Evolutionary conservation across 2,797 vertebrate genomes (phyloP).

Genomic region (Tarsius wallacei): DNA sequence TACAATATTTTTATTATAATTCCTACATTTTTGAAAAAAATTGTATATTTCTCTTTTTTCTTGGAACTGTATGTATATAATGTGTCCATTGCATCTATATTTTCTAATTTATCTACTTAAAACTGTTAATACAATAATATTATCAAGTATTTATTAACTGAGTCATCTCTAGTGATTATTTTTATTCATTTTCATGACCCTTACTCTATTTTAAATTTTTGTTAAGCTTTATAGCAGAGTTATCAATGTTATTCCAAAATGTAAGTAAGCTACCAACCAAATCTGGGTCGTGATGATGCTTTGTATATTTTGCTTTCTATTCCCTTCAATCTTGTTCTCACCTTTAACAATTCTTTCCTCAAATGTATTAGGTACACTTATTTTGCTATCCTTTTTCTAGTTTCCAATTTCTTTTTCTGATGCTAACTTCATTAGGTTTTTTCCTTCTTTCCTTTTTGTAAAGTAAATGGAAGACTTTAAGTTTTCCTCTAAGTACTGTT

Average conservation of each 20-base stretch:
- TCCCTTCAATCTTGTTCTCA: neutral
- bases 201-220: neutral
- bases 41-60: neutral
- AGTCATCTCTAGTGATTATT: neutral
- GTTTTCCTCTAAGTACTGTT: neutral
- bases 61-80: neutral
- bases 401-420: neutral
- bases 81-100: neutral
- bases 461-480: neutral
- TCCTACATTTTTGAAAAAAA: neutral
- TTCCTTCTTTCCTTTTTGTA: neutral
- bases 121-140: neutral
- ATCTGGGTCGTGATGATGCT: neutral
- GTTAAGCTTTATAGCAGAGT: neutral
- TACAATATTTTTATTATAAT: neutral
- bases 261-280: neutral
- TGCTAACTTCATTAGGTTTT: neutral
- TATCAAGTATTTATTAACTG: neutral
- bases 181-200: neutral
- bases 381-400: neutral
- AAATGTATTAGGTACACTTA: neutral
- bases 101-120: neutral
- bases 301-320: neutral
- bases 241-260: neutral
- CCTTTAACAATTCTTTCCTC: neutral